A percentile compares a stretch with the other conserved stretches of the same genome.
Conservation (phyloP, 1,140 invertebrate genomes). For the Anastrepha ludens region DNA sequence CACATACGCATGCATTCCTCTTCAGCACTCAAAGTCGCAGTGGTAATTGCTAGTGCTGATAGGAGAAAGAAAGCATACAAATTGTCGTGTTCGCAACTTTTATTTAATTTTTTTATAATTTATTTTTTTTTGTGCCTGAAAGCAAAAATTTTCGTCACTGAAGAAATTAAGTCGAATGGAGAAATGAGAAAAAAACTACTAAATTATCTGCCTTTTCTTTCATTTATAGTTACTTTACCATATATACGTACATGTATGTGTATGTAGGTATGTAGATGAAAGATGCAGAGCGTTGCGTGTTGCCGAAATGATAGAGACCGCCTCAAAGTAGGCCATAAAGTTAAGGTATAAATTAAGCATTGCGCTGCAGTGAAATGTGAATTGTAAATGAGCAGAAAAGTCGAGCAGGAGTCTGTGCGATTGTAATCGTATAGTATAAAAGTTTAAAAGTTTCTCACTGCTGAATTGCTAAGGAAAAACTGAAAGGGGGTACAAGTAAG, state of each 20-base stretch:
- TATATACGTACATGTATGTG: background rate
- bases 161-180: background rate
- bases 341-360: background rate
- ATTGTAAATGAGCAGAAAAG: background rate
- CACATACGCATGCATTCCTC: background rate
- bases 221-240: too few species aligned
- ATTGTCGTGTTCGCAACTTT: background rate
- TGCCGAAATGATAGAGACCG: background rate
- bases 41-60: constrained; percentile 4
- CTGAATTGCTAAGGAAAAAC: background rate
- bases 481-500: background rate
- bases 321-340: constrained; percentile 1
- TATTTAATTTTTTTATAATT: background rate
- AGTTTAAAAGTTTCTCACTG: background rate
- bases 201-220: background rate
- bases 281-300: background rate
- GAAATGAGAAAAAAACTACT: background rate
- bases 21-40: background rate
- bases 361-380: background rate
- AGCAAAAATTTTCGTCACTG: background rate
- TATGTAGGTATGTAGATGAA: background rate
- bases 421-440: background rate
- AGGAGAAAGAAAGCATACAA: background rate
- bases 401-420: background rate
- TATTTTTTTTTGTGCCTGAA: background rate